Evolutionary conservation across 2,797 vertebrate genomes (phyloP), one percentile per base, ranked within the genome.

Genomic region (Trachurus trachurus): DNA sequence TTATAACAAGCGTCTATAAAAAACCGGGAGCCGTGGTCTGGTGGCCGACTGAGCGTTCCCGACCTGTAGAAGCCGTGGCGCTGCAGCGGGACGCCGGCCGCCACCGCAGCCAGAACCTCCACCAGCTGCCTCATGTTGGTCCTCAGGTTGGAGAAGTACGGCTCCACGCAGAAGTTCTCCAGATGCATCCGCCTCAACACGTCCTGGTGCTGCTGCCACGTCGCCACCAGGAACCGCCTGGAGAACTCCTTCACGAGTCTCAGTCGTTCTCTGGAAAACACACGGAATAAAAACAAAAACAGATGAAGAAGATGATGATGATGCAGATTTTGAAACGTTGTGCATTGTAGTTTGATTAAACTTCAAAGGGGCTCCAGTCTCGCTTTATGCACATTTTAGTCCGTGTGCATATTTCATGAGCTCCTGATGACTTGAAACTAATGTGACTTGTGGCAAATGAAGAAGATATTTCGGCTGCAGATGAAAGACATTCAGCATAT

Each of bases 91-190:
- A 99, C 90, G 0, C 97, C 97, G 29, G 97, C 96, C 50, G 96
- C 95, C 83, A 97, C 96, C 0, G 96, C 92, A 0, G 97, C 96
- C 70, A 99, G 93, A 45, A 97, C 90, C 58, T 95, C 90, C 71
- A 99, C 92, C 63, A 99, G 93, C 78, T 98, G 97, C 82, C 90
- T 96, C 98, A 99, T 99, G 80, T 97, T 97, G 86, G 96, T 93
- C 58, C 97, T 95, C 56, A 99, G 95, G 83, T 94, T 96, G 85
- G 95, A 95, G 88, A 99, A 97, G 88, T 96, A 97, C 0, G 97
- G 97, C 67, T 99, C 97, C 85, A 95, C 88, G 62, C 97, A 97
- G 80, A 98, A 96, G 90, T 96, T 98, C 89, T 98, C 96, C 92
- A 98, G 92, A 47, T 96, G 95, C 90, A 98, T 95, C 9, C 90